Percentiles rank a stretch among this genome's conserved stretches.
phyloP scores from a whole-genome alignment of 2,797 vertebrate genomes.

The Smutsia temminckii region DNA sequence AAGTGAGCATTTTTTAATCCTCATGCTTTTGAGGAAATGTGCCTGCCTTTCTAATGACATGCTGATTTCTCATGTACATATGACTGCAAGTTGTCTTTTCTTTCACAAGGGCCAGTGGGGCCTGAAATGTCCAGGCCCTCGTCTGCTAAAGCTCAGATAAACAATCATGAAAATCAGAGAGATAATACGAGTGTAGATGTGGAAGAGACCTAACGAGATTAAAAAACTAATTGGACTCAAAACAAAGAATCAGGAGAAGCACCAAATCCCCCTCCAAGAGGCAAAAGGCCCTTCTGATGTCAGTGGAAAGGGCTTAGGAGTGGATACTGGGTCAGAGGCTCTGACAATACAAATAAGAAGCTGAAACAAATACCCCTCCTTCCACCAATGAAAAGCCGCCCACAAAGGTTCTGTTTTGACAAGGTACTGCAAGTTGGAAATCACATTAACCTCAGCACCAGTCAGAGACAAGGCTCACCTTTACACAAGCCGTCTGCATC shows the following conservation, averaged over 20 bases:
- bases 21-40: conserved; percentile 38
- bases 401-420: not conserved
- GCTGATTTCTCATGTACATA: not conserved
- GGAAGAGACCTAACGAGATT: not conserved
- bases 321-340: not conserved
- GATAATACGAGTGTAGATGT: not conserved
- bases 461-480: not conserved
- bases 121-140: not conserved
- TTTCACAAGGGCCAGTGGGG: not conserved
- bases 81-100: not conserved
- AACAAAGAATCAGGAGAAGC: not conserved
- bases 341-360: not conserved
- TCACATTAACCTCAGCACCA: not conserved
- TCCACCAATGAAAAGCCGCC: not conserved
- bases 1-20: not conserved
- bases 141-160: not conserved
- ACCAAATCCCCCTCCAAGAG: not conserved
- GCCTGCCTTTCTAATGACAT: not conserved
- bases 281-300: not conserved
- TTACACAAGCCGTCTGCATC: not conserved
- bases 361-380: fast-evolving
- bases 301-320: not conserved
- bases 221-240: not conserved
- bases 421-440: not conserved
- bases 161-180: not conserved